Evolutionary conservation across 2,113 vertebrate genomes (phyloP), one percentile per base, ranked within the genome.

Genomic region (Anthoscopus minutus): DNA sequence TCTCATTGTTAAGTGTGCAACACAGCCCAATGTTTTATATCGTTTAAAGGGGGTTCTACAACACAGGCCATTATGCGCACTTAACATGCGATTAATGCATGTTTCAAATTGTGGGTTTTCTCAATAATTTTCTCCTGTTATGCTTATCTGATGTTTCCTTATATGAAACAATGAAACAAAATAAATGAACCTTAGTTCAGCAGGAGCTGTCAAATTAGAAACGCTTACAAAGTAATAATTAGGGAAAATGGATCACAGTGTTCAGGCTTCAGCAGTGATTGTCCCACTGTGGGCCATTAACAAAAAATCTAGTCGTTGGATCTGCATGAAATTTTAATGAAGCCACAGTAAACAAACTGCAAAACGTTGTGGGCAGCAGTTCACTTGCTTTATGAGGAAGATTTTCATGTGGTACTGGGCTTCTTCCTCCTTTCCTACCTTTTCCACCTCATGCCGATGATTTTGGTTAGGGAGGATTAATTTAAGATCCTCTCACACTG

Each of bases 171-270:
- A 76, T 82, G 96, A 94, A 97, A 93, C 61, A 95, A 96, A 97
- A 96, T 96, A 97, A 98, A 96, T 94, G 94, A 97, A 97, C 35
- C 62, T n/a, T 40, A 48, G 84, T 97, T 96, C 95, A 97, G 96
- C 96, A 91, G 96, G 91, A 96, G 95, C 97, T 97, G 97, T 98
- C 98, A 97, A 97, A 97, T 98, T 97, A 98, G 96, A 96, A 97
- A 93, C 23, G 30, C 94, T 88, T 89, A 90, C 92, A 94, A 97
- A 97, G 96, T 95, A 97, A 95, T 97, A 97, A 98, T 97, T 96
- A 98, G 96, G 96, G 97, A 92, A 97, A 98, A 98, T 97, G 89
- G 97, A 98, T 96, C 90, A 69, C 85, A 64, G 86, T 86, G 92
- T 97, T 97, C 95, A 97, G 83, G 92, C 93, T 96, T 95, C 93